Conservation (phyloP, 2,888 invertebrate genomes). For the Bhutanitis thaidina region DNA sequence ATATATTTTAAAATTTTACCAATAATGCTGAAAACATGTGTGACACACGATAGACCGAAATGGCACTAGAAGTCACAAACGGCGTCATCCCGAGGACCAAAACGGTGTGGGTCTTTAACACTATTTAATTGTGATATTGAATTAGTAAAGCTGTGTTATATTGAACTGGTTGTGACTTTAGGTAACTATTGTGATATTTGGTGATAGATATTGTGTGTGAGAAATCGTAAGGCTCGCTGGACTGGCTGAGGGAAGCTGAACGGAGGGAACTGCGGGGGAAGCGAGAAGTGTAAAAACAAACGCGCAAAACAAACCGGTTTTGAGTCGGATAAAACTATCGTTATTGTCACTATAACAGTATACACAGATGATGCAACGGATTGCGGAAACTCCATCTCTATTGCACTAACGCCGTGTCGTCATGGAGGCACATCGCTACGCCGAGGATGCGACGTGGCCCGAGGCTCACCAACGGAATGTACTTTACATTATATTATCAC, state of each 20-base stretch:
- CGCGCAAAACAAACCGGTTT: constrained; percentile 24
- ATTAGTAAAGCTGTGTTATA: constrained; percentile 75
- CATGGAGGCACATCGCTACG: constrained; percentile 6
- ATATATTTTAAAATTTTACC: too few relatives aligned
- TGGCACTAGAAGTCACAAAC: constrained; percentile 29
- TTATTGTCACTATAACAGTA: constrained; percentile 70
- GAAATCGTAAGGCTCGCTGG: constrained; percentile 29
- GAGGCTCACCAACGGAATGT: constrained; percentile 55
- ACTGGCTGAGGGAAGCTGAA: constrained; percentile 32
- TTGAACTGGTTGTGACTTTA: constrained; percentile 73
- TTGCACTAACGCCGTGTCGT: constrained; percentile 27
- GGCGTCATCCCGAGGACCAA: constrained; percentile 27
- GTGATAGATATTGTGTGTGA: constrained; percentile 46
- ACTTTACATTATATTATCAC: constrained; percentile 71
- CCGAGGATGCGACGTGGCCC: constrained; percentile 8
- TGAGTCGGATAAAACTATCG: constrained; percentile 47
- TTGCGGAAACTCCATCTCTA: constrained; percentile 31
- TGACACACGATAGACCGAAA: too few relatives aligned
- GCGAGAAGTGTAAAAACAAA: constrained; percentile 25
- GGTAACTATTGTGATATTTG: constrained; percentile 80
- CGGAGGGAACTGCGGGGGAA: constrained; percentile 26
- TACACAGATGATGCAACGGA: constrained; percentile 29
- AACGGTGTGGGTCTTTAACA: constrained; percentile 27
- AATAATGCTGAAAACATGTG: too few relatives aligned
- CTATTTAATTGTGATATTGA: constrained; percentile 66